Percentiles rank a stretch among this genome's conserved stretches.
These are phyloP conservation scores for Notarius lentiginosus DNA, from an alignment of 2,113 vertebrate genomes.

Conservation along the genomic window DNA sequence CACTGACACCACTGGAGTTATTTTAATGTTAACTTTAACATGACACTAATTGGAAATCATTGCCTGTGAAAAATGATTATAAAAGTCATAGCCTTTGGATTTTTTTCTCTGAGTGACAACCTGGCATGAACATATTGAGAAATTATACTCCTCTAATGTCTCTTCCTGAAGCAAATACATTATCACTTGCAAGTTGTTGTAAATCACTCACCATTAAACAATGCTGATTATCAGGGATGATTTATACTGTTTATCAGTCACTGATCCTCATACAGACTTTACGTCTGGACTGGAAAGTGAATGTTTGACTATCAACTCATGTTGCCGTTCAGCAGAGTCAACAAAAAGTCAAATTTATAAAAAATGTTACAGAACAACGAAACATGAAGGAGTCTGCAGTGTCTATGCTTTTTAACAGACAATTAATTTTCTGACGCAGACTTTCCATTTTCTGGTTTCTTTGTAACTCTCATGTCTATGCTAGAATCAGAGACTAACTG, in stretches of 20 bases:
- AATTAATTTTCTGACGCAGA: no score
- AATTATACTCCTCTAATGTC: not conserved
- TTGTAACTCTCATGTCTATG: no score
- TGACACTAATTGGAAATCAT: not conserved
- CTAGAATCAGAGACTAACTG: no score
- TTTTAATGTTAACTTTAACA: not conserved
- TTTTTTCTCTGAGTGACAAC: not conserved
- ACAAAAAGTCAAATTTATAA: not conserved
- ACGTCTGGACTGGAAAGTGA: not conserved
- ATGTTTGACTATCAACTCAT: not conserved
- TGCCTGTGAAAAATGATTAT: no score
- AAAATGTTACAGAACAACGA: not conserved
- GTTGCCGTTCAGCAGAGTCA: not conserved
- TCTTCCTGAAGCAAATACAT: not conserved
- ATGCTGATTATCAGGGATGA: not conserved
- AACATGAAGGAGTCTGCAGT: not conserved
- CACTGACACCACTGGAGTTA: not conserved
- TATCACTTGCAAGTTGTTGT: not conserved
- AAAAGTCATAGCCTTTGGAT: not conserved
- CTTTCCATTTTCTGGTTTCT: no score
- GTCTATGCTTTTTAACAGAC: not conserved
- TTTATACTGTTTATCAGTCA: not conserved
- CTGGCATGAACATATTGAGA: not conserved
- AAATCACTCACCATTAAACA: not conserved
- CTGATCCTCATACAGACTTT: not conserved